phyloP scores from a whole-genome alignment of 2,113 vertebrate genomes.

The Tor tambroides region DNA sequence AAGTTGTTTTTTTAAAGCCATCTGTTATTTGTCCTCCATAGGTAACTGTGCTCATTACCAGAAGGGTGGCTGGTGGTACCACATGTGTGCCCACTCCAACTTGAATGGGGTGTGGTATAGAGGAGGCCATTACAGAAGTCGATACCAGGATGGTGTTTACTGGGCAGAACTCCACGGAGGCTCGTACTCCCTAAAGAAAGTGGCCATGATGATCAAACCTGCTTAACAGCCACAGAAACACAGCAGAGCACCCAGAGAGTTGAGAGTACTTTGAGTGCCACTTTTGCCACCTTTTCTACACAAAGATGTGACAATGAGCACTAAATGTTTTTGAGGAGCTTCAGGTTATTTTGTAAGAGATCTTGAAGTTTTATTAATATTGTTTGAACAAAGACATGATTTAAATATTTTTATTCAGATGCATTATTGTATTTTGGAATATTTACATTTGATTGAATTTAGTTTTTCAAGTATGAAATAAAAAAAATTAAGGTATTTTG shows the following conservation, averaged over 20 bases:
- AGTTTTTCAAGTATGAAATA: not conserved
- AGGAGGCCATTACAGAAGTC: slow-evolving; percentile 88
- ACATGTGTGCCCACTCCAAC: slow-evolving; percentile 91
- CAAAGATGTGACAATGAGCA: slow-evolving; percentile 8
- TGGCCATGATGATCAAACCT: slow-evolving; percentile 86
- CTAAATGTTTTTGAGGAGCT: not conserved
- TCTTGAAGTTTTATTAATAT: not conserved
- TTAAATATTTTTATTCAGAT: not conserved
- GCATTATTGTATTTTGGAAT: not conserved
- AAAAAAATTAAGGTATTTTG: not conserved
- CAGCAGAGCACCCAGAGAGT: not conserved
- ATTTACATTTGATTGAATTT: not conserved
- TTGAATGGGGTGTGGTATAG: slow-evolving; percentile 90
- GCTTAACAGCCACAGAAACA: slow-evolving; percentile 48
- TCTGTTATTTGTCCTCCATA: slow-evolving; percentile 56
- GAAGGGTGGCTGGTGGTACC: slow-evolving; percentile 93
- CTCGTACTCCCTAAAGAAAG: slow-evolving; percentile 86
- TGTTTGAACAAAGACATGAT: not conserved
- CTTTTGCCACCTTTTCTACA: not conserved
- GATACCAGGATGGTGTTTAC: slow-evolving; percentile 90
- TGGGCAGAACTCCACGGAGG: slow-evolving; percentile 90
- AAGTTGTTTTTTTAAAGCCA: not conserved
- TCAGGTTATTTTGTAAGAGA: not conserved
- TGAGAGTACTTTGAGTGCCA: slow-evolving; percentile 2
- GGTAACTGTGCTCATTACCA: slow-evolving; percentile 92